Base-by-base conservation (phyloP, 2,888 invertebrate genomes). In the Hypercompe scribonia region DNA sequence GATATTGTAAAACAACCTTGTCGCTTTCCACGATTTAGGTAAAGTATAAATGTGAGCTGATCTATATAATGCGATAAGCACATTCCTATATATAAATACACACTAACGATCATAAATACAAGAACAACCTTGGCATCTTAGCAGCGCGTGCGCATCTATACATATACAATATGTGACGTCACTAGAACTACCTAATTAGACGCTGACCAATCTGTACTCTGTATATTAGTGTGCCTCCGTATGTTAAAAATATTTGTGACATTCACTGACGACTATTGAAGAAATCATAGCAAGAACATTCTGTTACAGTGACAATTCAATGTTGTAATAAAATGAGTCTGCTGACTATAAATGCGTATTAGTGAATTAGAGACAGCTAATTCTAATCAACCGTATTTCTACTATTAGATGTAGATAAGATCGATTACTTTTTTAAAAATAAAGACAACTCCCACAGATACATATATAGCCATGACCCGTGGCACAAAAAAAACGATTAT, bases 101-200 rank as follows among this genome's bases (percentile, higher is more conserved):
- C n/a, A 39, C 33, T 70, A 46, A 71, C 65, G 74, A 76, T 82
- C 82, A 82, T 87, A 88, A 87, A 89, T 82, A 87, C 75, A 80
- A 84, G 71, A 80, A 75, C 84, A 87, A 87, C 90, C 90, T 91
- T 91, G 91, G 89, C 88, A 87, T 84, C 86, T 76, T 83, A 82
- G 83, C 81, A 81, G 86, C 85, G 81, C 85, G 81, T 78, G 87
- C 88, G 88, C 88, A 79, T 84, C 82, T 78, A 74, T 74, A 79
- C 84, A 89, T 87, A 90, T 77, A 81, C 71, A 33, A 24, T 42
- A 33, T n/a, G 31, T 86, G 86, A 87, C 88, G 87, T 86, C 86
- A 88, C 81, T 74, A 78, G 50, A 78, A 65, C 73, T 74, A 80
- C 83, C 82, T 84, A 85, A 86, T 81, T 79, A 77, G 74, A 79